A percentile compares a stretch with the other conserved stretches of the same genome.
phyloP scores from a whole-genome alignment of 23 tunicate species.

The Trididemnum clinides region DNA sequence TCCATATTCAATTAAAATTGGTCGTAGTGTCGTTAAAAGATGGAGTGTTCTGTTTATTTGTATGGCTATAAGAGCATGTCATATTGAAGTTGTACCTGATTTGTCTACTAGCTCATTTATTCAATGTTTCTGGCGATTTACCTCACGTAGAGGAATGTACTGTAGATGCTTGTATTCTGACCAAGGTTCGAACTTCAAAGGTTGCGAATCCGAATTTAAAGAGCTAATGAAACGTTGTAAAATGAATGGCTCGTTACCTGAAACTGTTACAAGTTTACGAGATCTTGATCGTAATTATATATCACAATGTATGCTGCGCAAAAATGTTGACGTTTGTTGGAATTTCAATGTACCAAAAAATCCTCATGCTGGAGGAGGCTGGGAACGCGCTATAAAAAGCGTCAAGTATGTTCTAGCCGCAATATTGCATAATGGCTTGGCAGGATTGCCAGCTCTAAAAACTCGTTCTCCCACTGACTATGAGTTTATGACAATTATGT shows the following conservation, averaged over 20 bases:
- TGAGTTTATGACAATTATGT: slow-evolving; percentile 1
- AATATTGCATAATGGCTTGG: background rate
- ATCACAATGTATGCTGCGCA: slow-evolving; percentile 19
- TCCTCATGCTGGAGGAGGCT: slow-evolving; percentile 24
- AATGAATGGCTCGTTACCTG: background rate
- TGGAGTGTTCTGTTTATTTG: slow-evolving; percentile 23
- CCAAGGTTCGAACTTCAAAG: slow-evolving; percentile 26
- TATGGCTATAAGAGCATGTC: slow-evolving; percentile 13
- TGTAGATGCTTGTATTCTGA: slow-evolving; percentile 26
- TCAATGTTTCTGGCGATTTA: slow-evolving; percentile 30
- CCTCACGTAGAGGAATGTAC: background rate
- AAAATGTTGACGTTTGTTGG: background rate
- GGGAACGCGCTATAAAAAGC: slow-evolving; percentile 12
- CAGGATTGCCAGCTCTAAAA: background rate
- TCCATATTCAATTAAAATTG: background rate
- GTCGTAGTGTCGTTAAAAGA: background rate
- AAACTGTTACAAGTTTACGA: background rate
- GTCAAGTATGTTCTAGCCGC: slow-evolving; percentile 5
- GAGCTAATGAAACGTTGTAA: background rate
- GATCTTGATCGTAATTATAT: slow-evolving; percentile 7
- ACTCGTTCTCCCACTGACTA: background rate
- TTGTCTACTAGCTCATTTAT: slow-evolving; percentile 17
- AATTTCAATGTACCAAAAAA: background rate
- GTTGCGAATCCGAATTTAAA: slow-evolving; percentile 4
- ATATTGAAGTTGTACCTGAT: slow-evolving; percentile 25